Conservation (phyloP, 1,140 invertebrate species). For the Drosophila tristis region DNA sequence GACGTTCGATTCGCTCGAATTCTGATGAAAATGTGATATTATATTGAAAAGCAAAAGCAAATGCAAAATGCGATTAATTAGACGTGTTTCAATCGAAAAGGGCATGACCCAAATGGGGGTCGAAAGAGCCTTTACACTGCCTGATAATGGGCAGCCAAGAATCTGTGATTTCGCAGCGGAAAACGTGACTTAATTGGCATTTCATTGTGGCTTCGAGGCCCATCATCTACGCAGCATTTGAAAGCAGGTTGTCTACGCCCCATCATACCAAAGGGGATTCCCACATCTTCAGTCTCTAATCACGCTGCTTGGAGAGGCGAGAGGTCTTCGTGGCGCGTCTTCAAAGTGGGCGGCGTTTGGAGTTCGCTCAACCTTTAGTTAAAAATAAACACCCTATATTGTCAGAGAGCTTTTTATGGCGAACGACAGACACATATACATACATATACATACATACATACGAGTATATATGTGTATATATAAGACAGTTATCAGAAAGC, state of each 20-base stretch:
- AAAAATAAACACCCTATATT: constrained; percentile 22
- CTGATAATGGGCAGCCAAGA: constrained; percentile 10
- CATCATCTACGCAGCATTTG: neutral
- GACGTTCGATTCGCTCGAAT: constrained; percentile 50
- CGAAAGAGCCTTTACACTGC: constrained; percentile 3
- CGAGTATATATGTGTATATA: constrained; percentile 19
- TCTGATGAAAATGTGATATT: constrained; percentile 65
- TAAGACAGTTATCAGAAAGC: constrained; percentile 28
- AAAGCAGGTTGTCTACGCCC: constrained; percentile 23
- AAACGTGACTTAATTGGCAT: constrained; percentile 22
- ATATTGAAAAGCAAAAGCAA: constrained; percentile 34
- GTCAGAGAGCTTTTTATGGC: constrained; percentile 22
- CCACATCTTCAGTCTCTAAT: constrained; percentile 17
- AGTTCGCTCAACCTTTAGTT: constrained; percentile 8
- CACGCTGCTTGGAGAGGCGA: neutral
- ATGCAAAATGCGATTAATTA: constrained; percentile 10
- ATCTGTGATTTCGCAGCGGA: neutral
- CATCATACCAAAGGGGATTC: constrained; percentile 22
- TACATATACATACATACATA: neutral
- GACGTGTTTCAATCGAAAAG: constrained; percentile 9
- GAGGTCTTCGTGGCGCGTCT: neutral
- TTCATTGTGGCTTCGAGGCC: neutral
- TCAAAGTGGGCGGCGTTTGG: constrained; percentile 28
- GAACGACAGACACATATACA: no score
- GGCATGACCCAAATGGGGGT: constrained; percentile 3